phyloP scores from a whole-genome alignment of 2,888 invertebrate genomes.

The Griposia aprilina region DNA sequence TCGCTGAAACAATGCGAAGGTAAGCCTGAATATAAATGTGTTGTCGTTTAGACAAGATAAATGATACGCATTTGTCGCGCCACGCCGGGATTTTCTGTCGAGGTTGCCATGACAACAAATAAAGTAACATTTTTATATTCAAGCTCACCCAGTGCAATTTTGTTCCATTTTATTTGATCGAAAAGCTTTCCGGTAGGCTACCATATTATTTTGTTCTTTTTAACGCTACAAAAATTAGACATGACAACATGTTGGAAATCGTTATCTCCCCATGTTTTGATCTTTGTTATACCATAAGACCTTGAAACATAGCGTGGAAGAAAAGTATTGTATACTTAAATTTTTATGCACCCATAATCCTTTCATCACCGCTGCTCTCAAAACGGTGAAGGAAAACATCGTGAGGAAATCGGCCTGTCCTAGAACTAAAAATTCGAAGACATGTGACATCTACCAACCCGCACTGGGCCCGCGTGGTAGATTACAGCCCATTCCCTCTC shows the following conservation, averaged over 20 bases:
- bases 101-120: slow-evolving; percentile 28
- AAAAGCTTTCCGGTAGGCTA: background rate
- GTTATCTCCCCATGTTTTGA: background rate
- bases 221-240: background rate
- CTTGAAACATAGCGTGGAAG: background rate
- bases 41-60: slow-evolving; percentile 54
- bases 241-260: background rate
- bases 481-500: too few species aligned
- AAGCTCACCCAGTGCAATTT: slow-evolving; percentile 9
- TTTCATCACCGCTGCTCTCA: too few species aligned
- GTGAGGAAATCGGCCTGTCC: too few species aligned
- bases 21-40: slow-evolving; percentile 39
- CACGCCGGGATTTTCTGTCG: slow-evolving; percentile 26
- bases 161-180: slow-evolving; percentile 16
- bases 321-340: background rate
- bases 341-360: background rate
- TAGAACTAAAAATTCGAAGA: too few species aligned
- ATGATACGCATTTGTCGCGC: slow-evolving; percentile 51
- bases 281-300: background rate
- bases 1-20: slow-evolving; percentile 29
- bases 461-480: too few species aligned
- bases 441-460: too few species aligned
- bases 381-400: too few species aligned
- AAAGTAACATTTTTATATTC: slow-evolving; percentile 24
- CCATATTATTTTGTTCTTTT: background rate